These are phyloP conservation scores for Bombus superbus DNA, from an alignment of 1,140 invertebrate species.

Conservation along the genomic window DNA sequence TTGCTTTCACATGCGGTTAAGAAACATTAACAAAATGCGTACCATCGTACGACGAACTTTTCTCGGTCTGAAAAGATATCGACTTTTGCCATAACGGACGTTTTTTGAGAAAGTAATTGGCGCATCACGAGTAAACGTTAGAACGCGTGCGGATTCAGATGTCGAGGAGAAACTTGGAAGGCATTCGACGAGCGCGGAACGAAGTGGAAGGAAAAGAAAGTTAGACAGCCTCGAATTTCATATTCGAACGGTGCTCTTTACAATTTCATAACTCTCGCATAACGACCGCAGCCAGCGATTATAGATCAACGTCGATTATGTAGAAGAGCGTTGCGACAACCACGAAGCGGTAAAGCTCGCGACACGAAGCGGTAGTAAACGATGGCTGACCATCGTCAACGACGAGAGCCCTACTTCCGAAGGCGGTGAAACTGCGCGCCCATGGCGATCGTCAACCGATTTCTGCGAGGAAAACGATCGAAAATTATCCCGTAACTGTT, in stretches of 20 bases:
- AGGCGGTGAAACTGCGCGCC: not conserved
- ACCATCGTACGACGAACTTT: not conserved
- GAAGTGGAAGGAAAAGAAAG: constrained; percentile 36
- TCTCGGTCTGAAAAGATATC: not conserved
- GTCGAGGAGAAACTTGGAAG: constrained; percentile 14
- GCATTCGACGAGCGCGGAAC: not conserved
- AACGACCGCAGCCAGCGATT: constrained; percentile 15
- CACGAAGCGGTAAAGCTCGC: not conserved
- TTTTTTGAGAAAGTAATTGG: not conserved
- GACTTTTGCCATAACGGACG: too few relatives aligned
- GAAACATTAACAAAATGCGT: not conserved
- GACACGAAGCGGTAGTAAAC: not conserved
- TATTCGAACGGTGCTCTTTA: constrained; percentile 26
- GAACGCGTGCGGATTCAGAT: not conserved
- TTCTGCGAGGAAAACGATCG: not conserved
- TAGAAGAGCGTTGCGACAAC: not conserved
- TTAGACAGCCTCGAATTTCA: constrained; percentile 38
- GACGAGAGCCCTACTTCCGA: not conserved
- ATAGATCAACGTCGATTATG: constrained; percentile 26
- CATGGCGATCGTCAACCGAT: not conserved
- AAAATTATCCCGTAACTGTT: not conserved
- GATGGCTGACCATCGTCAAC: not conserved
- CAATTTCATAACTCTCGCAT: constrained; percentile 32
- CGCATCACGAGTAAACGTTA: not conserved
- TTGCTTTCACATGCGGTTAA: not conserved